A percentile compares a stretch with the other conserved stretches of the same genome.
Evolutionary conservation across 92 coral and sea anemone species (phyloP).

Genomic region (Porites rus): DNA sequence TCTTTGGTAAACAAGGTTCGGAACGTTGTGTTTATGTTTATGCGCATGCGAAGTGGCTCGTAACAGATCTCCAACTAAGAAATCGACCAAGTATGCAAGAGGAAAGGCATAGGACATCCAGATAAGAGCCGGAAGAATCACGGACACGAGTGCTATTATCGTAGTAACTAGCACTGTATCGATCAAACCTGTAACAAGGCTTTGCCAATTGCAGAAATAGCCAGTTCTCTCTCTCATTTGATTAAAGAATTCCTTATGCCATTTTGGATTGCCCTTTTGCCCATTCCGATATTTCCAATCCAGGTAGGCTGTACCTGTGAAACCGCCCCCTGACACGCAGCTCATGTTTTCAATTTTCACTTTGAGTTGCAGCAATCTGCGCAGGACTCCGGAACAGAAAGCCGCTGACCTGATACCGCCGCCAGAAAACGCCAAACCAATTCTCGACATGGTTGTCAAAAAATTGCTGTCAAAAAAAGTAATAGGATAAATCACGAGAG

Average conservation of each 20-base stretch:
- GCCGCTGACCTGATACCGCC: constrained; percentile 52
- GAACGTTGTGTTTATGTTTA: no score
- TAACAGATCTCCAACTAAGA: background rate
- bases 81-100: background rate
- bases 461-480: background rate
- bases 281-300: constrained; percentile 61
- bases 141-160: background rate
- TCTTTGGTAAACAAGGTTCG: background rate
- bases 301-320: constrained; percentile 49
- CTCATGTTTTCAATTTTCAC: constrained; percentile 48
- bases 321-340: constrained; percentile 69
- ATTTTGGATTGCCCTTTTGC: constrained; percentile 35
- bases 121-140: background rate
- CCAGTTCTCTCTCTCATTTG: constrained; percentile 53
- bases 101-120: constrained; percentile 5
- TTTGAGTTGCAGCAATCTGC: constrained; percentile 41
- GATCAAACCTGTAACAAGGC: constrained; percentile 1
- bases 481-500: no score
- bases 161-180: background rate
- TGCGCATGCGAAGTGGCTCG: background rate
- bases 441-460: background rate
- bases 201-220: constrained; percentile 45
- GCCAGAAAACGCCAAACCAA: constrained; percentile 59
- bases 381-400: background rate
- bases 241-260: constrained; percentile 54